Percentiles rank a stretch among this genome's conserved stretches.
phyloP scores from a whole-genome alignment of 2,797 vertebrate genomes.

The Enteromius unitaeniatus region DNA sequence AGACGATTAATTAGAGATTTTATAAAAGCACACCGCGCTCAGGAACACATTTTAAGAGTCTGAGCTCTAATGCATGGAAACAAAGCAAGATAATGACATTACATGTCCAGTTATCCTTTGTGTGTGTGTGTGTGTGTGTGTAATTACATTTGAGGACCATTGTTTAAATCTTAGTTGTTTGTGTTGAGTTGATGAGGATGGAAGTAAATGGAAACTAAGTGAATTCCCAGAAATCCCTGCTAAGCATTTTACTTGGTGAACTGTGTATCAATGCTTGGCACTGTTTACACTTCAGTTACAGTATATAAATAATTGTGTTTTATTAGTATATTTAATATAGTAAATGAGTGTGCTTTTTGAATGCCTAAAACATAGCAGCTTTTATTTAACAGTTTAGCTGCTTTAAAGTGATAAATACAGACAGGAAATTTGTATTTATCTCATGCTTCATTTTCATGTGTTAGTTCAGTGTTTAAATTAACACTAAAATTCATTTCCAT shows the following conservation, averaged over 20 bases:
- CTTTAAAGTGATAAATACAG: background rate
- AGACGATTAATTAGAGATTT: conserved; percentile 48
- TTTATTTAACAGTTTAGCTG: background rate
- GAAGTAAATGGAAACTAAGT: background rate
- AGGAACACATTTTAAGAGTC: background rate
- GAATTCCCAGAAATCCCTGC: background rate
- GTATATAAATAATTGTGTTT: background rate
- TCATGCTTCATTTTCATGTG: too few relatives aligned
- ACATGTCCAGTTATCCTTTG: background rate
- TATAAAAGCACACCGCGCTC: conserved; percentile 3
- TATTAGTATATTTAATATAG: background rate
- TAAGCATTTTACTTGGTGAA: background rate
- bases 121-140: conserved; percentile 1
- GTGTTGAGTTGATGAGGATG: background rate
- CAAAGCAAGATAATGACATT: conserved; percentile 20
- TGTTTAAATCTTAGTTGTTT: background rate
- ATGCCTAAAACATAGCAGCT: background rate
- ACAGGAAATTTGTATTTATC: background rate
- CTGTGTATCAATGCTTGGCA: background rate
- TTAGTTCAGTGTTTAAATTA: background rate
- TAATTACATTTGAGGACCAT: conserved; percentile 59
- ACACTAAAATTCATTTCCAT: background rate
- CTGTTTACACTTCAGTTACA: background rate
- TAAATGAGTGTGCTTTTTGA: background rate
- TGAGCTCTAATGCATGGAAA: background rate